phyloP scores from a whole-genome alignment of 2,113 vertebrate genomes.

The Solea solea region DNA sequence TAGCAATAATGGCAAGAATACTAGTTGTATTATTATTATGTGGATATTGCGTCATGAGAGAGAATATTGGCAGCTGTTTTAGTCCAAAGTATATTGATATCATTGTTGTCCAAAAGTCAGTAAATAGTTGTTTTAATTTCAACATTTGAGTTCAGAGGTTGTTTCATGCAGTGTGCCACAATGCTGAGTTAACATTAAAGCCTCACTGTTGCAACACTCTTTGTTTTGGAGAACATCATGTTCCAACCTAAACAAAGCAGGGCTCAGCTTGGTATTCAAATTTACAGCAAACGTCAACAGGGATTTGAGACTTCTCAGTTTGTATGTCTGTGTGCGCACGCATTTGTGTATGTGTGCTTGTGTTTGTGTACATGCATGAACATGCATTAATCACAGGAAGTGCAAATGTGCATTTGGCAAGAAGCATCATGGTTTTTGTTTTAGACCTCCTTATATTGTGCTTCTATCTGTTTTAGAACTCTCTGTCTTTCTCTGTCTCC shows the following conservation, averaged over 20 bases:
- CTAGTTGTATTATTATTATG: no score
- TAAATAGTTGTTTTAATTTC: not conserved
- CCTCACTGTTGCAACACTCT: not conserved
- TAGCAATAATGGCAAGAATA: no score
- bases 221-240: constrained; percentile 11
- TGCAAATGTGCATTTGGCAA: not conserved
- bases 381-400: not conserved
- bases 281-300: not conserved
- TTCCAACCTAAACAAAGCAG: constrained; percentile 1
- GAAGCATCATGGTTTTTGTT: not conserved
- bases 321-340: not conserved
- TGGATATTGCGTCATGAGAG: not conserved
- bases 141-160: not conserved
- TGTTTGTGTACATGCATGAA: not conserved
- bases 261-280: not conserved
- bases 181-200: not conserved
- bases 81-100: no score
- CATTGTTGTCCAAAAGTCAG: not conserved
- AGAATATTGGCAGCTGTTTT: not conserved
- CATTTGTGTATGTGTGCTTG: not conserved
- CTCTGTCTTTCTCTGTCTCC: not conserved
- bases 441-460: not conserved
- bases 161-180: no score
- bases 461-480: not conserved
- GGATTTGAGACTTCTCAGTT: not conserved